Evolutionary conservation across 1,140 invertebrate genomes (phyloP), one percentile per base, ranked within the genome.

Genomic region (Solenopsis fugax): DNA sequence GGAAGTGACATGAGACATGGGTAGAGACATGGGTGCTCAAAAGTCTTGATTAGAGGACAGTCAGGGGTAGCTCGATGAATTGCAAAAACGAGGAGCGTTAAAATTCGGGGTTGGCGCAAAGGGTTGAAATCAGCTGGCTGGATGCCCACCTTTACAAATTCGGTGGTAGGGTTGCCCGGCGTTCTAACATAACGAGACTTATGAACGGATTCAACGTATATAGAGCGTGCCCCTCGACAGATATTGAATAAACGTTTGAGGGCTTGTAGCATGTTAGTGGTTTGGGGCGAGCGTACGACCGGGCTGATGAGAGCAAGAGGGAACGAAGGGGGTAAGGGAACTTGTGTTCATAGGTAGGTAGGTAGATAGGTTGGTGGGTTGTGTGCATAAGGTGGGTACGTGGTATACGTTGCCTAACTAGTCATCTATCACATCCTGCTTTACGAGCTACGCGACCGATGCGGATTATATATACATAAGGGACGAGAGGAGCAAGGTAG

Each of bases 201-300:
- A 82, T 73, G 81, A 69, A 88, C 76, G 87, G 73, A 85, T 78
- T 73, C 88, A 58, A 18, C 56, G 84, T 69, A 76, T 67, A 69
- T 69, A 69, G 75, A 86, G 87, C 69, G n/a, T 76, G 62, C 75
- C 81, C 89, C 89, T 90, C 89, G 87, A 78, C 90, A 86, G 90
- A 91, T 91, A 91, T 90, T 91, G 90, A 91, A 91, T 91, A 90
- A 91, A 90, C 90, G 90, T 86, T 90, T 90, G 87, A 90, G 90
- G 84, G 89, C 82, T 86, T 88, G 87, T 88, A 91, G 81, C 82
- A 87, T 90, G 89, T 90, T 91, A 88, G 89, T 73, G 90, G 89
- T 91, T 90, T 88, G 76, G 64, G 77, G 78, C 77, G 84, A 73
- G 60, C 45, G 69, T 24, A 82, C 21, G 56, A 65, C 64, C 85